Evolutionary conservation across 2,113 vertebrate species (phyloP), one percentile per base, ranked within the genome.

Genomic region (Melanerpes formicivorus): DNA sequence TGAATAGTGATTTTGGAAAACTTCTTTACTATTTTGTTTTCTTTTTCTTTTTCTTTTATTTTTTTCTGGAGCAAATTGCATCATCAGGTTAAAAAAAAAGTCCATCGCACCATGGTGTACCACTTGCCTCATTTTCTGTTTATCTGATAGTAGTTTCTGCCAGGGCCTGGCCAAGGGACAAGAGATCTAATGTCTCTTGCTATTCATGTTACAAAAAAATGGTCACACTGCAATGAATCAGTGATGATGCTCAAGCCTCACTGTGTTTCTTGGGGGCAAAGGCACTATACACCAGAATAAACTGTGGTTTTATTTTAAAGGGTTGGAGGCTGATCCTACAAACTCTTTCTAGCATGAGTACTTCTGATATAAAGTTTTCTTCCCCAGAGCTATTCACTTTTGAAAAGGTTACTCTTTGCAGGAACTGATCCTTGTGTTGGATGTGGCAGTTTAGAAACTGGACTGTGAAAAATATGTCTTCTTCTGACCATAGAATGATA

Each of bases 401-500:
- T 85, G 76, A 75, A 93, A 92, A 54, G 44, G 66, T 67, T 72
- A 65, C 84, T 89, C 46, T 88, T 93, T 2, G 7, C 65, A 88
- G 65, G 48, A 79, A 26, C 42, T 26, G 78, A 26, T 42, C 44
- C 63, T 95, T 88, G 54, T 27, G 30, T 65, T 56, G 54, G 29
- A 29, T 42, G 16, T 80, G 75, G 59, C 71, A 92, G 74, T 85
- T 88, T 69, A 94, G 91, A 93, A 87, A 93, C 34, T 32, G 77
- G 88, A 86, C 77, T 93, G 58, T 87, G 82, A 94, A 92, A 92
- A 95, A 85, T 59, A 84, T 84, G 42, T 95, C 77, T 94, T 58
- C 54, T 66, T 90, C 80, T 92, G 90, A 93, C 90, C 55, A 77
- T 4, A 55, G 12, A n/a, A 67, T 48, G 65, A 59, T 95, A 90